Percentiles rank a stretch among this genome's conserved stretches.
These are phyloP conservation scores for Apostichopus parvimensis DNA, from an alignment of 35 echinoderm and acorn worm genomes.

Conservation along the genomic window DNA sequence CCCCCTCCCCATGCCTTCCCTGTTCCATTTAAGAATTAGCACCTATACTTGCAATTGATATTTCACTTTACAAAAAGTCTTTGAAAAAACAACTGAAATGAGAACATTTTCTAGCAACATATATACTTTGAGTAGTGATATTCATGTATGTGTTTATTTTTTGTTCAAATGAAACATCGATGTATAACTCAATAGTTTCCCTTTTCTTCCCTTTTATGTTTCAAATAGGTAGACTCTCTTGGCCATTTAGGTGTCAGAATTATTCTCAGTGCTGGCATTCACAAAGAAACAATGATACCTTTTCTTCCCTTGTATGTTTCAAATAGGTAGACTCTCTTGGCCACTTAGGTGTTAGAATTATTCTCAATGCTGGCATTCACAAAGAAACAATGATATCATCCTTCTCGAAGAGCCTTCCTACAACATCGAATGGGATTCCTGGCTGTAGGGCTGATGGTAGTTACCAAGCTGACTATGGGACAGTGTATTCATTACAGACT, in stretches of 20 bases:
- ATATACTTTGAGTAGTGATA: no score
- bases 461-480: constrained; percentile 51
- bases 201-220: not conserved
- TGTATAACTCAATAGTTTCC: not conserved
- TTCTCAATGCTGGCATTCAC: constrained; percentile 27
- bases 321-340: constrained; percentile 34
- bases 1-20: no score
- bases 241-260: constrained; percentile 56
- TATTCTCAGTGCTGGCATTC: constrained; percentile 20
- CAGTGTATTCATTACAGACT: constrained; percentile 62
- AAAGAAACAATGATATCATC: constrained; percentile 3
- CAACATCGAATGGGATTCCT: not conserved
- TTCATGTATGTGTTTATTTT: no score
- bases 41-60: no score
- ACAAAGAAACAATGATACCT: constrained; percentile 14
- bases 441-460: constrained; percentile 57
- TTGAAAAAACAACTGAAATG: no score
- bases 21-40: no score
- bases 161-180: no score
- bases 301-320: not conserved
- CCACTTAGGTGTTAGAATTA: constrained; percentile 54
- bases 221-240: constrained; percentile 34
- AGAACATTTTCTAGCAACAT: no score
- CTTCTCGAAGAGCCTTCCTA: not conserved
- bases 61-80: no score